Evolutionary conservation across 64 coral and sea anemone genomes (phyloP).

Genomic region (Acropora tenuis): DNA sequence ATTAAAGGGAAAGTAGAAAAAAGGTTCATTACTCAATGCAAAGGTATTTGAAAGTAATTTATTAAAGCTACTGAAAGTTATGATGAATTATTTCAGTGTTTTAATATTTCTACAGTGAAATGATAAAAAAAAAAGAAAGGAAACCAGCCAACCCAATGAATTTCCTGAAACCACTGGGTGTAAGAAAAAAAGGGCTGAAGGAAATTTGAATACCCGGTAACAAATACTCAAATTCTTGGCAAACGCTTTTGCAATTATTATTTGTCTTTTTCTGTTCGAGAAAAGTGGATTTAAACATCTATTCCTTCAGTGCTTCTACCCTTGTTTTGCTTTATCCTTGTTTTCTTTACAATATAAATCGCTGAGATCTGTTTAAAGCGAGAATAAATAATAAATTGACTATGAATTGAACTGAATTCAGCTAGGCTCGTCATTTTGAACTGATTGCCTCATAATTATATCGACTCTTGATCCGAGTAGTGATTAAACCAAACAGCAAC

Average conservation of each 20-base stretch:
- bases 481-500: not conserved
- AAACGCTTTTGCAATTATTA: not conserved
- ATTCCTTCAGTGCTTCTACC: not conserved
- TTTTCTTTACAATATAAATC: not conserved
- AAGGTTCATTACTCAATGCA: slow-evolving; percentile 64
- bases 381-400: not conserved
- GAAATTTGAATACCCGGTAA: not conserved
- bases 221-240: slow-evolving; percentile 3
- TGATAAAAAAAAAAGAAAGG: slow-evolving; percentile 2
- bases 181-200: not conserved
- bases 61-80: not conserved
- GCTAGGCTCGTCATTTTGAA: not conserved
- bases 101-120: not conserved
- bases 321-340: not conserved
- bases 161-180: not conserved
- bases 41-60: slow-evolving; percentile 50
- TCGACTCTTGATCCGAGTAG: not conserved
- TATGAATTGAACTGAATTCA: not conserved
- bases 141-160: not conserved
- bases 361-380: not conserved
- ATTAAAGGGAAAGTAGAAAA: slow-evolving; percentile 63
- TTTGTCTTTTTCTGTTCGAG: not conserved
- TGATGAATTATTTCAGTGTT: not conserved
- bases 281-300: not conserved
- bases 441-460: not conserved